Evolutionary conservation across 2,888 invertebrate genomes (phyloP).

Genomic region (Hirtodrosophila duncani): DNA sequence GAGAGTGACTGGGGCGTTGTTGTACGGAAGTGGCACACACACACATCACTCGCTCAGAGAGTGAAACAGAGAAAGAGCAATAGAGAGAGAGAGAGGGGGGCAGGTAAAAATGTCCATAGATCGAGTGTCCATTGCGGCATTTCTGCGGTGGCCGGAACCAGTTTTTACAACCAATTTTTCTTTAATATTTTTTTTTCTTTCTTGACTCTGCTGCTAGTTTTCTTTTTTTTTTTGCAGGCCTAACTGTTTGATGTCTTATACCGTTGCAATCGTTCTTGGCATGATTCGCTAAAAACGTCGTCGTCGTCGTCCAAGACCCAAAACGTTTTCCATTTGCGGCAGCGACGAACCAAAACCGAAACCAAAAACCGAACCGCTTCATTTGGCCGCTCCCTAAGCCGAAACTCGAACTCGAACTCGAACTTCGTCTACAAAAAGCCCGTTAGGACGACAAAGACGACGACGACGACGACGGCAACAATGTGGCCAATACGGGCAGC

Average conservation of each 20-base stretch:
- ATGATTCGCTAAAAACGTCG: slow-evolving; percentile 56
- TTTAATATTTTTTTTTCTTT: slow-evolving; percentile 24
- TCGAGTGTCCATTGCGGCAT: slow-evolving; percentile 52
- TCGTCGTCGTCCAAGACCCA: background rate
- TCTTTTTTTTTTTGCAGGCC: slow-evolving; percentile 57
- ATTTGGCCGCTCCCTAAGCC: slow-evolving; percentile 9
- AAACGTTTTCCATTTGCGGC: background rate
- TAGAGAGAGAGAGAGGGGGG: slow-evolving; percentile 2
- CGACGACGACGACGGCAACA: too few species aligned
- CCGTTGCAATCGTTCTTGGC: slow-evolving; percentile 61
- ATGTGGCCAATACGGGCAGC: too few species aligned
- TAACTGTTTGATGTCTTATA: slow-evolving; percentile 60
- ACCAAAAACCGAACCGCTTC: slow-evolving; percentile 2
- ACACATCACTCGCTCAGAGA: slow-evolving; percentile 20
- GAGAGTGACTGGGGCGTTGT: slow-evolving; percentile 31
- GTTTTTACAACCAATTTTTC: slow-evolving; percentile 57
- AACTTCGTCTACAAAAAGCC: slow-evolving; percentile 5
- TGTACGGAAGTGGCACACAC: slow-evolving; percentile 61
- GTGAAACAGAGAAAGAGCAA: slow-evolving; percentile 5
- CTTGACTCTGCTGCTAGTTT: slow-evolving; percentile 31
- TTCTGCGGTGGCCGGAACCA: slow-evolving; percentile 64
- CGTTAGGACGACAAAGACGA: slow-evolving; percentile 26
- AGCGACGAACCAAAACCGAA: slow-evolving; percentile 5
- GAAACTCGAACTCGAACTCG: slow-evolving; percentile 8
- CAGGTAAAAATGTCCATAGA: slow-evolving; percentile 29